Percentiles rank a stretch among this genome's conserved stretches.
phyloP scores from a whole-genome alignment of 2,797 vertebrate species.

The Harpagifer antarcticus region DNA sequence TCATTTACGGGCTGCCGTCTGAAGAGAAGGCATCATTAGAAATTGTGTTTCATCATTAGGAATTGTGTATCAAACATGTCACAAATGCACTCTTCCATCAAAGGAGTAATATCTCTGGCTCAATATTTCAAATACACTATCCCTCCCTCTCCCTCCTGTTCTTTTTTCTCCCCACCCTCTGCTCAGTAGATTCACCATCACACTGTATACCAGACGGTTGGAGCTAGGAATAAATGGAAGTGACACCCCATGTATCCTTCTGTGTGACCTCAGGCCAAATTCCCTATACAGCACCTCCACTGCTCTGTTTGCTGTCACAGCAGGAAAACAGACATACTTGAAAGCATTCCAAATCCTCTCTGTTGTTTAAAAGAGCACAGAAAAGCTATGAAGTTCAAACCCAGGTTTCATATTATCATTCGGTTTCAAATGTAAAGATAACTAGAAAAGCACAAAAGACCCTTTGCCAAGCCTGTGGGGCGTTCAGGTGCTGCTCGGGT shows the following conservation, averaged over 20 bases:
- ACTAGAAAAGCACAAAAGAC: not conserved
- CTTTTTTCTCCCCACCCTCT: not conserved
- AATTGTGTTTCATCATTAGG: conserved; percentile 22
- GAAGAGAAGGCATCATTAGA: conserved; percentile 43
- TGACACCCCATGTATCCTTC: conserved; percentile 50
- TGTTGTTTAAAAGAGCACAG: conserved; percentile 27
- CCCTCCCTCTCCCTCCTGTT: not conserved
- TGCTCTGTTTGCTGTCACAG: conserved; percentile 43
- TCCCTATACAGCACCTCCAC: conserved; percentile 38
- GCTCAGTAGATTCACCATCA: conserved; percentile 48
- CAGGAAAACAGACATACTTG: conserved; percentile 10
- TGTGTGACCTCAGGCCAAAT: conserved; percentile 58
- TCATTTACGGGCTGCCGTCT: conserved; percentile 28
- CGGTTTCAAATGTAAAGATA: conserved; percentile 7
- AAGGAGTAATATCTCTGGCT: conserved; percentile 22
- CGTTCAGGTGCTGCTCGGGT: too few relatives aligned
- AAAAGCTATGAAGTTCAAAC: conserved; percentile 1
- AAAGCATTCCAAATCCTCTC: conserved; percentile 21
- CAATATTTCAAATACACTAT: conserved; percentile 32
- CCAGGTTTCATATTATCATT: not conserved
- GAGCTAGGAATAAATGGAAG: conserved; percentile 56
- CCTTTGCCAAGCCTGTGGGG: too few relatives aligned
- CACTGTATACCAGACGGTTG: conserved; percentile 39
- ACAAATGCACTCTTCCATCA: conserved; percentile 26
- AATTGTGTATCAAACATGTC: conserved; percentile 39